Base-by-base conservation (phyloP, 2,113 vertebrate genomes). In the Hippocampus guttulatus region DNA sequence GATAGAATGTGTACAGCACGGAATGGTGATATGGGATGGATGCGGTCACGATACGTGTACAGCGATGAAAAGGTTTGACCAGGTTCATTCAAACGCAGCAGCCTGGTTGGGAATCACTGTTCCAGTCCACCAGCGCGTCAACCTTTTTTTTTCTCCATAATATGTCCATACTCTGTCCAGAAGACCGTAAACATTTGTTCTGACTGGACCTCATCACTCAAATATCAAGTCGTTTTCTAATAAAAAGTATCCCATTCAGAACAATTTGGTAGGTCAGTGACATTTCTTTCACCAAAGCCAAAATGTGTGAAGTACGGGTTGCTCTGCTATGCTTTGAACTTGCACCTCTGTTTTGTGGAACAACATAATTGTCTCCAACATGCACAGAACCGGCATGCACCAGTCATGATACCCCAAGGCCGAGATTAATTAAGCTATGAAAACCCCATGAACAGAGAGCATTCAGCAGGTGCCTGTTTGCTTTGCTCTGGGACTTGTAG, bases 341-440 rank as follows among this genome's bases (percentile, higher is more conserved):
- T 81, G 78, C 87, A 87, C 89, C 89, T 90, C 85, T 84, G 83
- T 86, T 81, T 81, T 90, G 70, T 76, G 79, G 84, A 89, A 92
- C 88, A 86, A 82, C 88, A 91, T 91, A 91, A 92, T 92, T 91
- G 92, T 92, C 84, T 91, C 80, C 85, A 88, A 89, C 88, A 85
- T 85, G 83, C 81, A 76, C 84, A 51, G 81, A 72, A 78, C 85
- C 87, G 81, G 80, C 81, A 87, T 80, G 85, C 87, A 82, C 77
- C 67, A 89, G 88, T 91, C 91, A 92, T 84, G 89, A 90, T 91
- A 90, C 91, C 92, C 92, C 81, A 89, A 93, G 92, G 92, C 88
- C 87, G 88, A 80, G 86, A 91, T 92, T 93, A 93, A 93, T 93
- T 93, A 92, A 91, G 88, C 88, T 86, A 83, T 91, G 85, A 90